Conservation (phyloP, 92 coral and sea anemone genomes). For the Virgularia gustaviana region DNA sequence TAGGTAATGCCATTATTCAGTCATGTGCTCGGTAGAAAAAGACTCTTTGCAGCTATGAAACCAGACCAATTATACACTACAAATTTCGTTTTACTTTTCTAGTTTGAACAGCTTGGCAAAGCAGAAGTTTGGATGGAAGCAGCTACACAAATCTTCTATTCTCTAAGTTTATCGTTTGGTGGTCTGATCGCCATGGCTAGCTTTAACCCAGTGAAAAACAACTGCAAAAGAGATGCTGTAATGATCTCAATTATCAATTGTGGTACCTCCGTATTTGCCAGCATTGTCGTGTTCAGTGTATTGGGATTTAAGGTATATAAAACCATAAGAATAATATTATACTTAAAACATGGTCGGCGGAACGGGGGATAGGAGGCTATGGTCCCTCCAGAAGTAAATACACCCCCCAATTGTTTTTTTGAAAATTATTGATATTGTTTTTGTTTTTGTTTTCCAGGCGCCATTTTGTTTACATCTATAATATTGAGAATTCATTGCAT, state of each 20-base stretch:
- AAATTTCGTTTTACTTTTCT: conserved; percentile 3
- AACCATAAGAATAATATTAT: background rate
- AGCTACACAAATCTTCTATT: conserved; percentile 94
- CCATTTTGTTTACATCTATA: too few species aligned
- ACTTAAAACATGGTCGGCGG: background rate
- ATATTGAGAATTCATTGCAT: too few species aligned
- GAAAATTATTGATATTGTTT: too few species aligned
- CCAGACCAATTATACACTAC: background rate
- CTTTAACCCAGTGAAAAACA: conserved; percentile 86
- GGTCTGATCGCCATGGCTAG: conserved; percentile 98
- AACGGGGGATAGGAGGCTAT: background rate
- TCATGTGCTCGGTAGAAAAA: background rate
- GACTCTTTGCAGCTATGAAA: background rate
- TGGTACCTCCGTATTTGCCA: conserved; percentile 87
- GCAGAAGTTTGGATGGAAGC: conserved; percentile 98
- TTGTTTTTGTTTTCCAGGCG: too few species aligned
- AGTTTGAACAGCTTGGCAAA: conserved; percentile 65
- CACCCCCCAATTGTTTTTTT: background rate
- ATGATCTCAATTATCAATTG: conserved; percentile 95
- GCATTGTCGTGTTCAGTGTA: conserved; percentile 87
- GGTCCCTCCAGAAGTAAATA: background rate
- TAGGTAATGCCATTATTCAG: too few species aligned
- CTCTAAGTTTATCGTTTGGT: conserved; percentile 89
- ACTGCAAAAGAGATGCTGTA: conserved; percentile 88
- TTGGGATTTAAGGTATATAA: conserved; percentile 95